A percentile compares a stretch with the other conserved stretches of the same genome.
Conservation (phyloP, 2,888 invertebrate genomes). For the Trissolcus brochymenae region DNA sequence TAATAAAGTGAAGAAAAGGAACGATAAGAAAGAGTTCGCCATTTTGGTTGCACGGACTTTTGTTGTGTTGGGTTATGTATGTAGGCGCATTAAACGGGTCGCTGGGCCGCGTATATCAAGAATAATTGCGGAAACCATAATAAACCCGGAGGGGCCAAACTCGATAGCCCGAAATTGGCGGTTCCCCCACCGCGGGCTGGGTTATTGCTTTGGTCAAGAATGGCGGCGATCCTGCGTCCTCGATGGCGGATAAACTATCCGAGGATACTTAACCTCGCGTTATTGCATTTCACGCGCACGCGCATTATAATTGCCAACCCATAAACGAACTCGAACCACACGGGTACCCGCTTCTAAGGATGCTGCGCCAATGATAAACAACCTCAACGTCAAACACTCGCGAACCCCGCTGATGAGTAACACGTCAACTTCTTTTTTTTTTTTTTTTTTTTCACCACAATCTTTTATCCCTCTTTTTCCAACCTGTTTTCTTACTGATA, state of each 20-base stretch:
- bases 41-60: conserved; percentile 67
- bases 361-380: conserved; percentile 53
- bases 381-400: conserved; percentile 37
- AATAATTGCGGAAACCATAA: conserved; percentile 76
- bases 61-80: conserved; percentile 69
- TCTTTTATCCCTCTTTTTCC: too few species aligned
- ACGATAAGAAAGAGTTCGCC: conserved; percentile 59
- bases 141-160: conserved; percentile 74
- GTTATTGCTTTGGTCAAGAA: conserved; percentile 61
- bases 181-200: conserved; percentile 71
- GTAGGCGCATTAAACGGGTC: conserved; percentile 67
- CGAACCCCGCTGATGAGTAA: conserved; percentile 24
- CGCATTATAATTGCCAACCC: conserved; percentile 58
- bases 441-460: too few species aligned
- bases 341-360: conserved; percentile 48
- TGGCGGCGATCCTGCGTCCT: conserved; percentile 69
- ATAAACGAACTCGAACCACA: conserved; percentile 57
- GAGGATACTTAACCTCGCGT: conserved; percentile 65
- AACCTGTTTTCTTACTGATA: too few species aligned
- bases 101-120: conserved; percentile 73
- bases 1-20: background rate
- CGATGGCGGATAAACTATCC: conserved; percentile 75
- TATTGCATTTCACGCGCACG: conserved; percentile 52
- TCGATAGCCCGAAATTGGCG: conserved; percentile 77
- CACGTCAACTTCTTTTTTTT: background rate